Evolutionary conservation across 2,113 vertebrate genomes (phyloP).

Genomic region (Charadrius vociferus): DNA sequence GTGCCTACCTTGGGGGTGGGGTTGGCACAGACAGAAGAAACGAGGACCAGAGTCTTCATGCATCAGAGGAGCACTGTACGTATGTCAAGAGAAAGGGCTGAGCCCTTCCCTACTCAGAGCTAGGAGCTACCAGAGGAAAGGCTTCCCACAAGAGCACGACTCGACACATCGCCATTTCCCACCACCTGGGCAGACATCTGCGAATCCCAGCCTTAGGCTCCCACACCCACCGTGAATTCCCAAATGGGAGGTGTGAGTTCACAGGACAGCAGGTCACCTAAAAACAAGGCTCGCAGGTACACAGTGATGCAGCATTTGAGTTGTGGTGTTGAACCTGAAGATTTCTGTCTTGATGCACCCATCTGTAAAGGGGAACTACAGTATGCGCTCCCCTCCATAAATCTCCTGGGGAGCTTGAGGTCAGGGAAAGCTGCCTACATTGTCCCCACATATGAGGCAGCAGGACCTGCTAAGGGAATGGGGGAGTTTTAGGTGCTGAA

Average conservation of each 20-base stretch:
- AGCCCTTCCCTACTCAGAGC: neutral
- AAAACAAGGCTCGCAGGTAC: neutral
- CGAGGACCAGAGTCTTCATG: neutral
- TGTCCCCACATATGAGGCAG: neutral
- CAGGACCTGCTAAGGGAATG: neutral
- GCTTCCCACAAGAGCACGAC: neutral
- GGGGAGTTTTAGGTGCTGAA: neutral
- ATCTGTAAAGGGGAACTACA: neutral
- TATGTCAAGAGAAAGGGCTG: neutral
- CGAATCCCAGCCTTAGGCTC: neutral
- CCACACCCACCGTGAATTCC: neutral
- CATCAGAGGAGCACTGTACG: neutral
- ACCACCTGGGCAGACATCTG: rapidly evolving
- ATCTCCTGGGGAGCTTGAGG: neutral
- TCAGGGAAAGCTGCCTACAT: neutral
- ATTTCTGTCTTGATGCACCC: neutral
- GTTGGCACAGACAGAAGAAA: neutral
- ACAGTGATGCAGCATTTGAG: neutral
- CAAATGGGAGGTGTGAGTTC: neutral
- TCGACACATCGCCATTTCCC: neutral
- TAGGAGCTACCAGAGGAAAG: neutral
- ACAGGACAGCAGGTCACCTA: neutral
- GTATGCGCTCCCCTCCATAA: neutral
- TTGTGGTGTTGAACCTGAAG: neutral
- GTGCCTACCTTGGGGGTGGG: neutral